phyloP scores from a whole-genome alignment of 2,888 invertebrate genomes.

The Amphipoea lucens region DNA sequence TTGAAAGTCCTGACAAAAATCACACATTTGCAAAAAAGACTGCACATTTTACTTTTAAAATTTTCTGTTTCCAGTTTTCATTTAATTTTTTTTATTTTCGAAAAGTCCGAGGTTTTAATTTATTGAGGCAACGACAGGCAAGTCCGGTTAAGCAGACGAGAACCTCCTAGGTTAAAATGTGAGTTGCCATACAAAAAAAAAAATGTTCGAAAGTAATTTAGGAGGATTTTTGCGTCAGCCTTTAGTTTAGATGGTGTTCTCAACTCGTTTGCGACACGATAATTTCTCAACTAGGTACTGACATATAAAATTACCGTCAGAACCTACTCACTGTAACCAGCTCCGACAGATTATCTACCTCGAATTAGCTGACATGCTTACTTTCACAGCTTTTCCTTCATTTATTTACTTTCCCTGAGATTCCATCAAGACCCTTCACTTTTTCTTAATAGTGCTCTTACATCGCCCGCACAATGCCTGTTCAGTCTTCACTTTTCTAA shows the following conservation, averaged over 20 bases:
- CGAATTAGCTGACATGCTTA: background rate
- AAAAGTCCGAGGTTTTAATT: too few relatives aligned
- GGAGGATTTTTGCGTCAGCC: background rate
- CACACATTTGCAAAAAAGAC: background rate
- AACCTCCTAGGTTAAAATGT: too few relatives aligned
- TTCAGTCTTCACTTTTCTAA: constrained; percentile 79
- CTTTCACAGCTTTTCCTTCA: background rate
- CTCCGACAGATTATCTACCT: background rate
- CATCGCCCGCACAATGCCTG: constrained; percentile 82
- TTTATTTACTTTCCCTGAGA: constrained; percentile 14
- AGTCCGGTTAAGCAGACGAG: too few relatives aligned
- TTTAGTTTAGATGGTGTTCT: background rate
- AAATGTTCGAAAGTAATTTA: too few relatives aligned
- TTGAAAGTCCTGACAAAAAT: background rate
- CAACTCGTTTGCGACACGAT: background rate
- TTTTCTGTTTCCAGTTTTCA: background rate
- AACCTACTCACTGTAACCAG: background rate
- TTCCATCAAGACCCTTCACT: constrained; percentile 63
- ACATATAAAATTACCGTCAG: background rate
- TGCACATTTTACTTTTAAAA: background rate
- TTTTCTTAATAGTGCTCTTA: constrained; percentile 82
- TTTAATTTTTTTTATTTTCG: background rate
- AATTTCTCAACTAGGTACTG: background rate
- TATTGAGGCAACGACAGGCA: too few relatives aligned
- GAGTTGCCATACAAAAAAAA: background rate